Percentiles rank a stretch among this genome's conserved stretches.
These are phyloP conservation scores for Trinorchestia longiramus DNA, from an alignment of 1,140 invertebrate genomes.

Conservation along the genomic window DNA sequence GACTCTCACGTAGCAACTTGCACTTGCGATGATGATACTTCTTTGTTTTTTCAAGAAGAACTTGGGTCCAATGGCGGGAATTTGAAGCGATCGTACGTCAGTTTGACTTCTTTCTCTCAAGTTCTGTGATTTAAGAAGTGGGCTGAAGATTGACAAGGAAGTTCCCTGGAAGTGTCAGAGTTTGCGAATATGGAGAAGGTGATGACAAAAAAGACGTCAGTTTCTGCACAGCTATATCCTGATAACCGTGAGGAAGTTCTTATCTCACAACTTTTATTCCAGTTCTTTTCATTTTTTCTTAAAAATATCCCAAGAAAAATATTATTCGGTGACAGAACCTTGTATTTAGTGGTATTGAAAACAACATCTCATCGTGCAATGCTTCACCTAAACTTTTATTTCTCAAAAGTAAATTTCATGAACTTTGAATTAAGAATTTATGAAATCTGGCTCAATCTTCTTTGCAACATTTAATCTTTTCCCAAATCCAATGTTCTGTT, in stretches of 20 bases:
- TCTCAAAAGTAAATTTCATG: no score
- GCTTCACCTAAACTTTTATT: not conserved
- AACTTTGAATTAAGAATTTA: no score
- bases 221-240: not conserved
- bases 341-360: not conserved
- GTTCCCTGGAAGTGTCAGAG: not conserved
- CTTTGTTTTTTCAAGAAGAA: not conserved
- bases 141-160: not conserved
- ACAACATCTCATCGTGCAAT: not conserved
- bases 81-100: not conserved
- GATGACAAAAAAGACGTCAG: not conserved
- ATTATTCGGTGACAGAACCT: not conserved
- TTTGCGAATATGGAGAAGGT: not conserved
- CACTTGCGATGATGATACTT: not conserved
- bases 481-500: no score
- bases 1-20: constrained; percentile 32
- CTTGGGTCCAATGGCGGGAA: not conserved
- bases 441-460: no score
- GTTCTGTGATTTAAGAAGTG: not conserved
- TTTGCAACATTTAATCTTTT: no score
- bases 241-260: not conserved
- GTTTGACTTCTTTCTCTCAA: not conserved
- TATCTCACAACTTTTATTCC: not conserved
- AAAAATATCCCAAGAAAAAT: not conserved
- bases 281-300: not conserved